Conservation (phyloP, 2,113 vertebrate genomes). For the Ceyx margarethae region DNA sequence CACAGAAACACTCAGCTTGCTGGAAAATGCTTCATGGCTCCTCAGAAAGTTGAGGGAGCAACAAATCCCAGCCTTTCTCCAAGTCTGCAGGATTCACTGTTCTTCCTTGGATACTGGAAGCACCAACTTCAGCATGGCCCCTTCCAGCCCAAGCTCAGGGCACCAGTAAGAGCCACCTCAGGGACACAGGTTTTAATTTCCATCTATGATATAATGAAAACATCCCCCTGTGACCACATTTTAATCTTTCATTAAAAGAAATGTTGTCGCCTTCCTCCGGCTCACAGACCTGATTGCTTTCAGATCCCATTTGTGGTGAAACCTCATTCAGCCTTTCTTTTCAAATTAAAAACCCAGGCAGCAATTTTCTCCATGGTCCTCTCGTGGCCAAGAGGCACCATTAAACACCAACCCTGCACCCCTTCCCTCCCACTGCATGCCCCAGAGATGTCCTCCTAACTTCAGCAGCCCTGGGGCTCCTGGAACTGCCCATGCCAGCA, state of each 20-base stretch:
- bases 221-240: neutral
- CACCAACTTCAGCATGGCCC: neutral
- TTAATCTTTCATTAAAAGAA: neutral
- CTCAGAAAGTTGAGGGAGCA: fast-evolving
- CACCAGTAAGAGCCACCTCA: fast-evolving
- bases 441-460: neutral
- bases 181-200: neutral
- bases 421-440: neutral
- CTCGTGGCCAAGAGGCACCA: neutral
- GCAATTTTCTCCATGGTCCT: neutral
- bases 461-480: neutral
- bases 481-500: neutral
- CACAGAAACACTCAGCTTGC: neutral
- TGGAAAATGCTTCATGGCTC: neutral
- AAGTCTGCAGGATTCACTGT: neutral
- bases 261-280: neutral
- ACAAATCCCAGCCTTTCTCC: neutral
- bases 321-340: neutral
- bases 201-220: neutral
- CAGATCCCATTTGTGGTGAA: neutral
- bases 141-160: neutral
- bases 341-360: neutral
- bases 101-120: fast-evolving
- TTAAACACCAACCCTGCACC: neutral
- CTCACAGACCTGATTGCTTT: neutral